Conservation (phyloP, 2,113 vertebrate species). For the Papio anubis region DNA sequence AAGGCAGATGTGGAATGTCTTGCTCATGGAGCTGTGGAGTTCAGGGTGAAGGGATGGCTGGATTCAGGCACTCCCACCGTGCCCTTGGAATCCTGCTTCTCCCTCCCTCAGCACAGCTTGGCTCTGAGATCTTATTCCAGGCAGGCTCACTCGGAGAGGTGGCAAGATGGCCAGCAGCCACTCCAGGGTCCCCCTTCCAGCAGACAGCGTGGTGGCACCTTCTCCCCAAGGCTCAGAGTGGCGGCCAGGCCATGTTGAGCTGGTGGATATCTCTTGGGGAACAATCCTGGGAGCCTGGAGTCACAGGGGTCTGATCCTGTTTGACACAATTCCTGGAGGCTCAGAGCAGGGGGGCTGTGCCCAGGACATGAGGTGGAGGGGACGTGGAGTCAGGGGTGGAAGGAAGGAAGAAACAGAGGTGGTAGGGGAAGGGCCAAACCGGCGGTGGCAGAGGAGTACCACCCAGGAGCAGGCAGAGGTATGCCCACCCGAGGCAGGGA, state of each 20-base stretch:
- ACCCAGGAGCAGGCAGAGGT: too few relatives aligned
- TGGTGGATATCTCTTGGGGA: too few relatives aligned
- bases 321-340: too few relatives aligned
- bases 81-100: background rate
- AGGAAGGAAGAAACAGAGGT: too few relatives aligned
- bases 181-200: background rate
- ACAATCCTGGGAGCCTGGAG: background rate
- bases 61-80: background rate
- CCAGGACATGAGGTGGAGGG: too few relatives aligned
- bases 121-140: background rate
- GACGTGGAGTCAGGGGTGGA: too few relatives aligned
- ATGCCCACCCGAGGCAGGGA: too few relatives aligned
- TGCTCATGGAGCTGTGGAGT: background rate
- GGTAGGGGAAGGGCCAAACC: too few relatives aligned
- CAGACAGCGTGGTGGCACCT: too few relatives aligned
- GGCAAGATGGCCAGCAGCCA: background rate
- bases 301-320: too few relatives aligned
- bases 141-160: background rate
- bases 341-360: too few relatives aligned
- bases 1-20: background rate
- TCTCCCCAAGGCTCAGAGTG: background rate
- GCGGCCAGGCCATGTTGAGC: fast-evolving
- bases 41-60: background rate
- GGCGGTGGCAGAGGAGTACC: too few relatives aligned
- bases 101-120: background rate